Evolutionary conservation across 2,797 vertebrate genomes (phyloP), one percentile per base, ranked within the genome.

Genomic region (Pangasius krempfi): DNA sequence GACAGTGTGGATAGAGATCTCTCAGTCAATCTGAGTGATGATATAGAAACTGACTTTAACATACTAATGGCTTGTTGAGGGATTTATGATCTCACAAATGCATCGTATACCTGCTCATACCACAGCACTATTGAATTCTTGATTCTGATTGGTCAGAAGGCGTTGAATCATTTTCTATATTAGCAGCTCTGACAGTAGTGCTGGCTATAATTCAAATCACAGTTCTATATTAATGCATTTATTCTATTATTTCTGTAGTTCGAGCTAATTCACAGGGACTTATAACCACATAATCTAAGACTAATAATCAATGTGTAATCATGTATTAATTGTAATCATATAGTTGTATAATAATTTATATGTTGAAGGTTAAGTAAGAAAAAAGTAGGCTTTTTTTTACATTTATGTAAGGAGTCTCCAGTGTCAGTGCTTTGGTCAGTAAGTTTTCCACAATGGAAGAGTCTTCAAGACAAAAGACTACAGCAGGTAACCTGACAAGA

Each of bases 11-110:
- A 85, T 52, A 73, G 87, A 8, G 33, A 56, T 9, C 79, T 68
- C 58, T 87, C 85, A 76, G 80, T 88, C 87, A 88, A 30, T 76
- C 47, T 78, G 78, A 86, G 78, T 78, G 68, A 56, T 54, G 84
- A 89, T 33, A 14, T 50, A 33, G 40, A 27, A 56, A 60, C 27
- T 62, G 84, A 85, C 10, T 25, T 66, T 4, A 30, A 64, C 82
- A 56, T 25, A 44, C 30, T 88, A 52, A 44, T 58, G 72, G 22
- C 47, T 84, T 40, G 81, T 54, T 64, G 66, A 75, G 3, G 52
- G 18, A 58, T 20, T 30, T 80, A 1, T 33, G 50, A 79, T 56
- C 50, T 30, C 27, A 33, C 3, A 3, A 56, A 79, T 54, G 76
- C 50, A 56, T 0, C 2, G 7, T 5, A 56, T 56, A 33, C n/a